phyloP scores from a whole-genome alignment of 1,140 invertebrate genomes.

The Rhagoletis pomonella region DNA sequence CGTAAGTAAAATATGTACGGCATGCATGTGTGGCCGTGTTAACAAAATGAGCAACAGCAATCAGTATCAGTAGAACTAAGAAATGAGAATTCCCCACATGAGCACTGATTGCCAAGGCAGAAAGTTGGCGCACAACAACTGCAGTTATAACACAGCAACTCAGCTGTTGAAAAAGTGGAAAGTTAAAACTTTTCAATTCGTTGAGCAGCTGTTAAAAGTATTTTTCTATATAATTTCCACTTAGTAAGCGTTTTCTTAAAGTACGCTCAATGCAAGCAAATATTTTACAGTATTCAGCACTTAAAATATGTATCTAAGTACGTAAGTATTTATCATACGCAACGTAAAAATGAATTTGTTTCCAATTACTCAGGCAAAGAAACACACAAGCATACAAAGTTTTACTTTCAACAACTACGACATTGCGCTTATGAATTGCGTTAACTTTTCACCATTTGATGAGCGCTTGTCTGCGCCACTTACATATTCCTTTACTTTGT shows the following conservation, averaged over 20 bases:
- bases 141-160: neutral
- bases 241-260: neutral
- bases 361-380: neutral
- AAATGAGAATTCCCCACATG: conserved; percentile 20
- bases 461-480: neutral
- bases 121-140: neutral
- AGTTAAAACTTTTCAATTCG: neutral
- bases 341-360: neutral
- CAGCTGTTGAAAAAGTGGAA: neutral
- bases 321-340: neutral
- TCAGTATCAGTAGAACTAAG: neutral
- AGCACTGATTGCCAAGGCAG: conserved; percentile 35
- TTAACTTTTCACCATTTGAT: neutral
- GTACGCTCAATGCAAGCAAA: neutral
- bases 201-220: conserved; percentile 1
- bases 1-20: too few relatives aligned
- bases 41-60: neutral
- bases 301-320: neutral
- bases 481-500: neutral
- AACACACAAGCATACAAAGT: neutral
- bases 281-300: too few relatives aligned
- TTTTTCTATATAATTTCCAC: conserved; percentile 21
- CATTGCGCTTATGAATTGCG: neutral
- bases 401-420: neutral
- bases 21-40: neutral